Percentiles rank a stretch among this genome's conserved stretches.
These are phyloP conservation scores for Penaeus japonicus DNA, from an alignment of 1,140 invertebrate species.

Conservation along the genomic window DNA sequence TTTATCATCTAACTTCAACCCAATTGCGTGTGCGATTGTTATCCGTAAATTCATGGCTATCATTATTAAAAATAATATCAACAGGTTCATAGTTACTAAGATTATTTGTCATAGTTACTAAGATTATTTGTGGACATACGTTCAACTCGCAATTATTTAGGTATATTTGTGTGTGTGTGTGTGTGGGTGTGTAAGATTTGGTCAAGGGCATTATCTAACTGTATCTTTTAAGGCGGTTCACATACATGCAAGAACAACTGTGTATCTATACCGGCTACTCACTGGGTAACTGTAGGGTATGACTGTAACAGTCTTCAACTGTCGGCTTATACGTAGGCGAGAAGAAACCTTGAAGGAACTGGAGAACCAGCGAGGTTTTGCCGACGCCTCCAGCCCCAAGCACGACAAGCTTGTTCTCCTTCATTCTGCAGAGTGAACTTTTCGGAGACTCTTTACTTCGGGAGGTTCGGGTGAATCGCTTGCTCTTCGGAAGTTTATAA, in stretches of 20 bases:
- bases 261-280: conserved; percentile 10
- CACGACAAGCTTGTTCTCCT: conserved; percentile 61
- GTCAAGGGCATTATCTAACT: background rate
- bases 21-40: no score
- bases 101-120: no score
- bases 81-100: no score
- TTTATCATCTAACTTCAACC: no score
- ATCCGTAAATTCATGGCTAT: no score
- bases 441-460: background rate
- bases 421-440: conserved; percentile 21
- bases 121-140: no score
- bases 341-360: conserved; percentile 62
- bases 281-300: conserved; percentile 62
- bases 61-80: no score
- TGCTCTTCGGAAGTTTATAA: background rate
- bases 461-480: background rate
- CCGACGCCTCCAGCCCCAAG: conserved; percentile 62
- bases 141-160: no score
- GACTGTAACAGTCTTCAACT: conserved; percentile 63
- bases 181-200: background rate
- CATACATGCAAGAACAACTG: background rate
- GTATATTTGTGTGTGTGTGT: no score
- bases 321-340: conserved; percentile 62
- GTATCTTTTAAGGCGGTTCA: no score
- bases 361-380: conserved; percentile 62